Conservation (phyloP, 2,113 vertebrate species). For the Argyrosomus japonicus region DNA sequence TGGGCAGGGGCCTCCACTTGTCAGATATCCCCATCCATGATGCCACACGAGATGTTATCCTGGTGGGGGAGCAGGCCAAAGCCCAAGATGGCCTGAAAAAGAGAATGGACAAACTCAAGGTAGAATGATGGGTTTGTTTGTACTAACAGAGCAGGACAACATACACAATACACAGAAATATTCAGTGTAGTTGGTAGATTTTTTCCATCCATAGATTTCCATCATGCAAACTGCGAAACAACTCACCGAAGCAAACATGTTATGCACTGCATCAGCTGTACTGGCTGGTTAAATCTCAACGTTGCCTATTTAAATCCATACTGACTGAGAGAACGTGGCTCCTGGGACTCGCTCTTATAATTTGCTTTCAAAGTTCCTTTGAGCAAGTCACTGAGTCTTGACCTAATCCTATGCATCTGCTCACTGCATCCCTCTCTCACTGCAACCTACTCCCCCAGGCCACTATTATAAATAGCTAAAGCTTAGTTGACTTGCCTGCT, state of each 20-base stretch:
- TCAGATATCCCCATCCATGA: slow-evolving; percentile 99
- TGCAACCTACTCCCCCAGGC: slow-evolving; percentile 50
- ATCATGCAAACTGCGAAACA: background rate
- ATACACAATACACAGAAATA: background rate
- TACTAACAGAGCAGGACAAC: background rate
- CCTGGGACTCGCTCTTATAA: slow-evolving; percentile 50
- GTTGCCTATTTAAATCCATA: slow-evolving; percentile 38
- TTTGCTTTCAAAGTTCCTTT: slow-evolving; percentile 59
- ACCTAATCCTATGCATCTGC: slow-evolving; percentile 55
- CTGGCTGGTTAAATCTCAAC: slow-evolving; percentile 4
- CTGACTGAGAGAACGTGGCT: slow-evolving; percentile 16
- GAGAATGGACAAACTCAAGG: slow-evolving; percentile 98
- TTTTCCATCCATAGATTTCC: slow-evolving; percentile 13
- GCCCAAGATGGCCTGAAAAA: slow-evolving; percentile 98
- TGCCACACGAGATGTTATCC: slow-evolving; percentile 95
- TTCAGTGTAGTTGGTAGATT: background rate
- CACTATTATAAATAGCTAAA: slow-evolving; percentile 56
- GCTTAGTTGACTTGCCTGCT: slow-evolving; percentile 46
- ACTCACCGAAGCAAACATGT: background rate
- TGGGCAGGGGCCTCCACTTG: slow-evolving; percentile 96
- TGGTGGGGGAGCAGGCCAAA: slow-evolving; percentile 98
- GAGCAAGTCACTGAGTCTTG: slow-evolving; percentile 59
- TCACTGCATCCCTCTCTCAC: slow-evolving; percentile 50
- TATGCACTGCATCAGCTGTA: slow-evolving; percentile 5
- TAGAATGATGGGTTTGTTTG: slow-evolving; percentile 12